A percentile compares a stretch with the other conserved stretches of the same genome.
Evolutionary conservation across 1,140 invertebrate species (phyloP).

Genomic region (Ceratosolen fusciceps): DNA sequence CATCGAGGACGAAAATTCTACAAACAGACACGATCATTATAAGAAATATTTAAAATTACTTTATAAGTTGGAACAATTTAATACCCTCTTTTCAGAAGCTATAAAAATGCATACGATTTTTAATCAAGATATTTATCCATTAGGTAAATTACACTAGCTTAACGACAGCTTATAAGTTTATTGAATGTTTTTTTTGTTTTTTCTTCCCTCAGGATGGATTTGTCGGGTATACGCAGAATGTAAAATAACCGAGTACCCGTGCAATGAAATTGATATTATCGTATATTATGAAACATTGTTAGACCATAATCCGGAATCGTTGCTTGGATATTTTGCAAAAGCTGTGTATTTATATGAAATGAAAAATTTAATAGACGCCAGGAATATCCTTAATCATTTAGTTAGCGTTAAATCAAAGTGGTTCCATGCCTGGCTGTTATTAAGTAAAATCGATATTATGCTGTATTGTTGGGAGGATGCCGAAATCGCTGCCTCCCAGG

Average conservation of each 20-base stretch:
- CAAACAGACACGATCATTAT: slow-evolving; percentile 66
- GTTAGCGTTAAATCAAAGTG: slow-evolving; percentile 59
- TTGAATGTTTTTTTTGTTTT: slow-evolving; percentile 44
- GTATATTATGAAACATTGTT: slow-evolving; percentile 69
- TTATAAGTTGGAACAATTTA: slow-evolving; percentile 69
- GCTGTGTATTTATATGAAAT: slow-evolving; percentile 72
- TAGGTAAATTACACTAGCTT: slow-evolving; percentile 59
- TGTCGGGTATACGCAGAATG: slow-evolving; percentile 75
- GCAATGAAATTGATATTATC: slow-evolving; percentile 68
- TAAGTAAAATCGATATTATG: slow-evolving; percentile 71
- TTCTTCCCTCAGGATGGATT: slow-evolving; percentile 76
- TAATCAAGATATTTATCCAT: slow-evolving; percentile 69
- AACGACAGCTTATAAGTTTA: slow-evolving; percentile 1
- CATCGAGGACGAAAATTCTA: slow-evolving; percentile 52
- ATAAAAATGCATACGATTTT: slow-evolving; percentile 71
- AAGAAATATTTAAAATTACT: slow-evolving; percentile 74
- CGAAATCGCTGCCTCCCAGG: slow-evolving; percentile 71
- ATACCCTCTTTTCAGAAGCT: slow-evolving; percentile 69
- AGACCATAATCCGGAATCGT: slow-evolving; percentile 72
- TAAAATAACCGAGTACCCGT: slow-evolving; percentile 62
- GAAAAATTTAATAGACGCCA: slow-evolving; percentile 72
- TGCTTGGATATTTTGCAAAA: slow-evolving; percentile 75
- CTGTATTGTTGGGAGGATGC: slow-evolving; percentile 75
- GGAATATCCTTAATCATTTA: slow-evolving; percentile 68
- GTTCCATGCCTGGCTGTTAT: slow-evolving; percentile 68